Conservation (phyloP, 2,113 vertebrate species). For the Isichthys henryi region DNA sequence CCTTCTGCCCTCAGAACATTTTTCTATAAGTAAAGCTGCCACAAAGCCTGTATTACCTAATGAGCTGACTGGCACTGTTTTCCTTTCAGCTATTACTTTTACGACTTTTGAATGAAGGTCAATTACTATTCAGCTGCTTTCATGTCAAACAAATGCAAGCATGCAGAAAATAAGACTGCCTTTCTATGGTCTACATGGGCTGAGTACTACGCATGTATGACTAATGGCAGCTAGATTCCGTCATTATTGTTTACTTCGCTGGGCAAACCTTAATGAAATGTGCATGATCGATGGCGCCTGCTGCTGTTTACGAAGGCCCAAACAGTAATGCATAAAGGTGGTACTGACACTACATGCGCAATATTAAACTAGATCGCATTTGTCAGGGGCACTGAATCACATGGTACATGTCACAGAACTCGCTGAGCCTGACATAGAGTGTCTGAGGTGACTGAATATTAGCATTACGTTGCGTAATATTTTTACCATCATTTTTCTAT, state of each 20-base stretch:
- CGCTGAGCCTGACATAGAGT: neutral
- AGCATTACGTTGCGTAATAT: neutral
- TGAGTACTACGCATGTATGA: neutral
- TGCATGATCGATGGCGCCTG: neutral
- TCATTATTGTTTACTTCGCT: neutral
- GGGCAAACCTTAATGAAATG: neutral
- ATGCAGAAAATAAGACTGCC: neutral
- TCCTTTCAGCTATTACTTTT: neutral
- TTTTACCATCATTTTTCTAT: neutral
- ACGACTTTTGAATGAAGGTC: neutral
- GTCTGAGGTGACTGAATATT: neutral
- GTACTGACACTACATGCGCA: neutral
- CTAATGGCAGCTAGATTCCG: neutral
- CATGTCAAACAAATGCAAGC: neutral
- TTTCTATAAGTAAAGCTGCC: no score
- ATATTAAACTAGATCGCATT: neutral
- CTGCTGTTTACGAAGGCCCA: neutral
- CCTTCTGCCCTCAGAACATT: no score
- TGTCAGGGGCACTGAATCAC: neutral
- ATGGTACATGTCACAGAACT: neutral
- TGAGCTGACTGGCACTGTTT: neutral
- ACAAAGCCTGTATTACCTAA: neutral
- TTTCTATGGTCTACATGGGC: neutral
- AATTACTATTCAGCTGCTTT: neutral
- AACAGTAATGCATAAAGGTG: neutral